These are phyloP conservation scores for Sciurus carolinensis DNA, from an alignment of 2,797 vertebrate species.

Conservation along the genomic window DNA sequence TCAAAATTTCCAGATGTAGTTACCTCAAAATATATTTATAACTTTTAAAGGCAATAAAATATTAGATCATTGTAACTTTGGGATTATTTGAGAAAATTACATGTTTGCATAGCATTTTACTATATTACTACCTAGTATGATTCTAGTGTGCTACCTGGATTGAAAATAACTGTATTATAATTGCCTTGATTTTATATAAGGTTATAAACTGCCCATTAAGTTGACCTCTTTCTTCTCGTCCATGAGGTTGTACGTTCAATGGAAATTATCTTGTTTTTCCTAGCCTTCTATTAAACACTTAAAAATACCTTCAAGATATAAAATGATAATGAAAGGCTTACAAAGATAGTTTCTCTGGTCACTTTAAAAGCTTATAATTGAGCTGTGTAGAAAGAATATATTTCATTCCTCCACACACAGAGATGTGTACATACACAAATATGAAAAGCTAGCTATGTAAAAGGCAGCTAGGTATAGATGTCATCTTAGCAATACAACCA, in stretches of 20 bases:
- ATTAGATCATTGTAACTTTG: neutral
- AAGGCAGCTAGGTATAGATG: neutral
- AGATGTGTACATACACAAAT: neutral
- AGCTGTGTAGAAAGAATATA: neutral
- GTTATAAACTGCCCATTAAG: neutral
- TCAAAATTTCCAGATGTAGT: neutral
- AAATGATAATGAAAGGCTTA: neutral
- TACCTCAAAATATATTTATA: neutral
- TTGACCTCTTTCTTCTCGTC: constrained; percentile 2
- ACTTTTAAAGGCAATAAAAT: constrained; percentile 35
- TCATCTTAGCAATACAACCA: neutral
- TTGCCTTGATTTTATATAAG: neutral
- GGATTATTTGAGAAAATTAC: constrained; percentile 25
- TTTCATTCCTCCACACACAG: neutral
- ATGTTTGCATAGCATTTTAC: neutral
- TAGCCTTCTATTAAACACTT: constrained; percentile 38
- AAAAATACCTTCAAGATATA: neutral
- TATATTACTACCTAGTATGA: neutral
- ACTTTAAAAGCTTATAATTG: neutral
- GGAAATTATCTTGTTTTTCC: neutral
- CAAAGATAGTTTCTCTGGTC: neutral
- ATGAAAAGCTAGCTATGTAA: neutral
- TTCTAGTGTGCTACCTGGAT: neutral
- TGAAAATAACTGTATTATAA: neutral
- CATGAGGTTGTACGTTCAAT: neutral